These are phyloP conservation scores for Semibalanus balanoides DNA, from an alignment of 1,140 invertebrate species.

Conservation along the genomic window DNA sequence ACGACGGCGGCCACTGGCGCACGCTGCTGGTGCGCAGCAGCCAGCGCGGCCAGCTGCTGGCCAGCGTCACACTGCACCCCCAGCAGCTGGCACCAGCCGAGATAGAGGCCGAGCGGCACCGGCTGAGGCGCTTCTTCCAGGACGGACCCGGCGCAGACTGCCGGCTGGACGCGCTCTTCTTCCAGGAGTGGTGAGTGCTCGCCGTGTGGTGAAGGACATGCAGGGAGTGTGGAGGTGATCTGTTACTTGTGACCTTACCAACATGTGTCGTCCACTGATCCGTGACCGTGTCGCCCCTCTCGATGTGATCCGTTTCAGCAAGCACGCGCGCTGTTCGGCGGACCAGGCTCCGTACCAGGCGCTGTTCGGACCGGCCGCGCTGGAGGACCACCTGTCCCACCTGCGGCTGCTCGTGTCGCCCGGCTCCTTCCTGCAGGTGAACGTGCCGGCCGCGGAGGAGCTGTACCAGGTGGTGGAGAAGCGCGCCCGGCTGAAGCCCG, in stretches of 20 bases:
- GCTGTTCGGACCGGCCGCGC: conserved; percentile 25
- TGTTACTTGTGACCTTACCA: too few relatives aligned
- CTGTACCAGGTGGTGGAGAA: conserved; percentile 33
- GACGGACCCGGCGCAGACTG: conserved; percentile 19
- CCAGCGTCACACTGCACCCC: conserved; percentile 34
- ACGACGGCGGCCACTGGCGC: conserved; percentile 37
- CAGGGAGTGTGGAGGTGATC: too few relatives aligned
- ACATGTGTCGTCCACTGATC: too few relatives aligned
- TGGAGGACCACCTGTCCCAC: conserved; percentile 25
- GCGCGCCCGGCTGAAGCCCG: conserved; percentile 27
- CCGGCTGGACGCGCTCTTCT: conserved; percentile 24
- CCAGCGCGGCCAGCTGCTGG: conserved; percentile 30
- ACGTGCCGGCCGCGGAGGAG: conserved; percentile 33
- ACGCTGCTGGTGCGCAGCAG: conserved; percentile 35
- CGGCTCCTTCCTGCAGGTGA: conserved; percentile 33
- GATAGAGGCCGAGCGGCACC: conserved; percentile 34
- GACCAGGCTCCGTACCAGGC: conserved; percentile 28
- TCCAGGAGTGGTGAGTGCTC: conserved; percentile 26
- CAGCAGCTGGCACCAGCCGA: conserved; percentile 33
- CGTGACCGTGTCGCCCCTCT: neutral
- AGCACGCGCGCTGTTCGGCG: conserved; percentile 25
- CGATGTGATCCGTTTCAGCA: conserved; percentile 24
- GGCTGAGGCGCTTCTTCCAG: conserved; percentile 26
- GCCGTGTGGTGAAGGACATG: neutral
- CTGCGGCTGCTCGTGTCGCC: conserved; percentile 30